These are phyloP conservation scores for Sympetrum striolatum DNA, from an alignment of 2,888 invertebrate species.

Conservation along the genomic window DNA sequence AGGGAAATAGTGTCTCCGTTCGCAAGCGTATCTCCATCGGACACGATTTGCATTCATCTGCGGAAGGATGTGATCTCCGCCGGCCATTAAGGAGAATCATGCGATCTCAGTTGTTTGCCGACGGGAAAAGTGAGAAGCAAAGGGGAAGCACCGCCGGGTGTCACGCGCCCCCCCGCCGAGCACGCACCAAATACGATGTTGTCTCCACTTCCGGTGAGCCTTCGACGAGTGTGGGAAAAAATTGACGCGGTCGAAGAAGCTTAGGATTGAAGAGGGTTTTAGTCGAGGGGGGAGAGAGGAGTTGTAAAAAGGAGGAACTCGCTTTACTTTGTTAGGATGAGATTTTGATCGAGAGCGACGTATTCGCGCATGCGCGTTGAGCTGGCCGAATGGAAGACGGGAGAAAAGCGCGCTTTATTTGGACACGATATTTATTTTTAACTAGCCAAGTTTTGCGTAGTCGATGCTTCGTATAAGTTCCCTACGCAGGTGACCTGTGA, in stretches of 20 bases:
- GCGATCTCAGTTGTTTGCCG: not conserved
- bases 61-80: not conserved
- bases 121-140: not conserved
- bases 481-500: not conserved
- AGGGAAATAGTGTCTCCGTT: not conserved
- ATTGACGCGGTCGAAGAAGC: not conserved
- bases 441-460: not conserved
- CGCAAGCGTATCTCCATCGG: not conserved
- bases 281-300: not conserved
- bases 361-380: not conserved
- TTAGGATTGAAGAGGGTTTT: not conserved
- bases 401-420: not conserved
- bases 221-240: not conserved
- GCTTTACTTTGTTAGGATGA: not conserved
- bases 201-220: not conserved
- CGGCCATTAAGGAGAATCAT: not conserved
- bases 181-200: not conserved
- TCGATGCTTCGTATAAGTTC: too few species aligned
- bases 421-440: not conserved
- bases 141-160: not conserved
- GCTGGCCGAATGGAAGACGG: not conserved
- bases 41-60: not conserved
- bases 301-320: not conserved
- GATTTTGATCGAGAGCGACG: not conserved
- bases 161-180: not conserved